Conservation (phyloP, 2,888 invertebrate genomes). For the Ectropis crepuscularia region DNA sequence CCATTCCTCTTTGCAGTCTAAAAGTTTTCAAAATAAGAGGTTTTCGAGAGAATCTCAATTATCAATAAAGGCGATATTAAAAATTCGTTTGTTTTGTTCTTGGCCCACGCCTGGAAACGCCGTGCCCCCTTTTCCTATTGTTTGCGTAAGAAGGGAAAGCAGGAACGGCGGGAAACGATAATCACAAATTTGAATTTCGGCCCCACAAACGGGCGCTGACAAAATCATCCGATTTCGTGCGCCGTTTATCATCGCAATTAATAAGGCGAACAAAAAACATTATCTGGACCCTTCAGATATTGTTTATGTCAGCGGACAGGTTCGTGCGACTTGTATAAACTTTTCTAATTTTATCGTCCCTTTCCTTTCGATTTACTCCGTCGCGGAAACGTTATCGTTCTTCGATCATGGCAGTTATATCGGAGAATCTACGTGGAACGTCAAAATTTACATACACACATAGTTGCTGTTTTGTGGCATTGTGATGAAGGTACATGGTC, state of each 20-base stretch:
- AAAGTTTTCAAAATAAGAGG: slow-evolving; percentile 84
- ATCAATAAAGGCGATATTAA: slow-evolving; percentile 85
- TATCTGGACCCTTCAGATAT: slow-evolving; percentile 60
- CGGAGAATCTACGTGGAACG: slow-evolving; percentile 61
- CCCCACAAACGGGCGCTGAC: slow-evolving; percentile 70
- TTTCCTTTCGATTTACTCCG: slow-evolving; percentile 44
- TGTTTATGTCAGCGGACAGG: slow-evolving; percentile 62
- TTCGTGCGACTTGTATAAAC: slow-evolving; percentile 52
- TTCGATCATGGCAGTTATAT: slow-evolving; percentile 48
- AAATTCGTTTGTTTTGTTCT: slow-evolving; percentile 85
- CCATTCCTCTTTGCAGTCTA: slow-evolving; percentile 81
- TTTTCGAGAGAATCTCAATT: slow-evolving; percentile 83
- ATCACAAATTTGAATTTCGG: slow-evolving; percentile 82
- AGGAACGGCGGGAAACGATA: slow-evolving; percentile 75
- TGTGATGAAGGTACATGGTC: slow-evolving; percentile 78
- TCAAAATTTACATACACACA: slow-evolving; percentile 74
- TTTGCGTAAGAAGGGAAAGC: slow-evolving; percentile 78
- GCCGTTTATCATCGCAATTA: slow-evolving; percentile 78
- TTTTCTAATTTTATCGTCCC: slow-evolving; percentile 47
- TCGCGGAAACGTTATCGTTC: slow-evolving; percentile 35
- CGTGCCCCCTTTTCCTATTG: slow-evolving; percentile 80
- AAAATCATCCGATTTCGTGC: slow-evolving; percentile 78
- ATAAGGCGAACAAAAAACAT: slow-evolving; percentile 74
- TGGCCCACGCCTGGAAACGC: slow-evolving; percentile 73
- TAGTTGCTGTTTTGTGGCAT: slow-evolving; percentile 68